These are phyloP conservation scores for Scolopax mira DNA, from an alignment of 2,113 vertebrate species.

Conservation along the genomic window DNA sequence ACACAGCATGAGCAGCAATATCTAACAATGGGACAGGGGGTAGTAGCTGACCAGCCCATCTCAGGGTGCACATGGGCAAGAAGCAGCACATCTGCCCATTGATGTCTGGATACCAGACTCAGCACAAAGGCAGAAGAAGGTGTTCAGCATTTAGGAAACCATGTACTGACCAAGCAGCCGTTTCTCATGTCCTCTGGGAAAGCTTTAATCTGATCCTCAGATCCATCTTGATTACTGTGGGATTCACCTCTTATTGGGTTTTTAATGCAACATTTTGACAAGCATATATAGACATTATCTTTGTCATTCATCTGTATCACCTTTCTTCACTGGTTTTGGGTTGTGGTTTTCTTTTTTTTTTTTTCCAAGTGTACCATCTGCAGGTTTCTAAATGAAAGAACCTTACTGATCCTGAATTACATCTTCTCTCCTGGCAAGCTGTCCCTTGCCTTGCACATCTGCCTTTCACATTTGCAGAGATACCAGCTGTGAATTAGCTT, in stretches of 20 bases:
- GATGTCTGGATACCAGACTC: neutral
- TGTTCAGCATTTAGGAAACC: neutral
- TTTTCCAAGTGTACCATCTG: neutral
- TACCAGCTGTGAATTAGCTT: constrained; percentile 42
- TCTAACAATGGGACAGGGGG: neutral
- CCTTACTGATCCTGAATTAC: neutral
- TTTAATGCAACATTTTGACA: neutral
- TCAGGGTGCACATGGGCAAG: neutral
- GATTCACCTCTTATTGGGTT: neutral
- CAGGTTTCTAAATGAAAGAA: neutral
- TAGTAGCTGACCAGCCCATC: neutral
- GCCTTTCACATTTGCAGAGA: constrained; percentile 30
- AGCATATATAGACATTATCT: neutral
- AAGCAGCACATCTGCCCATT: neutral
- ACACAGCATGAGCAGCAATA: neutral
- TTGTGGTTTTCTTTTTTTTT: neutral
- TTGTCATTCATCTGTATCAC: neutral
- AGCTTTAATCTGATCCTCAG: neutral
- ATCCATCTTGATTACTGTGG: neutral
- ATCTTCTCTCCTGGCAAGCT: neutral
- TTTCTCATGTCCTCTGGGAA: neutral
- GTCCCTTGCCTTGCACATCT: constrained; percentile 7
- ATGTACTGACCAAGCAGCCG: neutral
- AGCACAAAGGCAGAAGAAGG: neutral
- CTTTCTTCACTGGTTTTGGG: neutral